Percentiles rank a stretch among this genome's conserved stretches.
These are phyloP conservation scores for Tokudaia muenninki DNA, from an alignment of 2,797 vertebrate genomes.

Conservation along the genomic window DNA sequence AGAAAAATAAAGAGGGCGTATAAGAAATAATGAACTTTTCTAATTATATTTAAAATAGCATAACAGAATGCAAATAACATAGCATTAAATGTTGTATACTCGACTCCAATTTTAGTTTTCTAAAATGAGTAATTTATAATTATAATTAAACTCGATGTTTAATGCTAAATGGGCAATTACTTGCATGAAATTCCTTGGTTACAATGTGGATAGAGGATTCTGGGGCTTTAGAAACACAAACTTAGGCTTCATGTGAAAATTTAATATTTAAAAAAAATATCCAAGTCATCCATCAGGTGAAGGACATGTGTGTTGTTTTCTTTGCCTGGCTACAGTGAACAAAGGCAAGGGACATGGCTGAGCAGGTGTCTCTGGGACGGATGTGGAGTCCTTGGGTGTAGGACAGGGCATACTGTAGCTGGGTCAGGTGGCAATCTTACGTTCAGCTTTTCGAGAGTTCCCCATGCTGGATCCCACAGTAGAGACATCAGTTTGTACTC, in stretches of 20 bases:
- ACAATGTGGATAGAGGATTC: not conserved
- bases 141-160: constrained; percentile 35
- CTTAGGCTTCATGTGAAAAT: constrained; percentile 9
- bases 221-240: not conserved
- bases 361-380: not conserved
- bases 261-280: not conserved
- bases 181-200: not conserved
- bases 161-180: not conserved
- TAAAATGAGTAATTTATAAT: constrained; percentile 11
- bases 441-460: not conserved
- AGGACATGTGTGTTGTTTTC: not conserved
- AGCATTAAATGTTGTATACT: constrained; percentile 2
- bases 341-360: not conserved
- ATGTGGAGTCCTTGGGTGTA: not conserved
- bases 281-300: not conserved
- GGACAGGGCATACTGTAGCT: not conserved
- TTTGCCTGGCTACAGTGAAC: not conserved
- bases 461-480: not conserved
- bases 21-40: constrained; percentile 48
- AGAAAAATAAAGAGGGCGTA: not conserved
- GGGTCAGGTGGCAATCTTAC: not conserved
- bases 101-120: constrained; percentile 23
- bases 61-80: not conserved
- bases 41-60: not conserved
- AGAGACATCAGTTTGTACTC: no score